These are phyloP conservation scores for Acrossocheilus wenchowensis DNA, from an alignment of 2,797 vertebrate genomes.

Conservation along the genomic window DNA sequence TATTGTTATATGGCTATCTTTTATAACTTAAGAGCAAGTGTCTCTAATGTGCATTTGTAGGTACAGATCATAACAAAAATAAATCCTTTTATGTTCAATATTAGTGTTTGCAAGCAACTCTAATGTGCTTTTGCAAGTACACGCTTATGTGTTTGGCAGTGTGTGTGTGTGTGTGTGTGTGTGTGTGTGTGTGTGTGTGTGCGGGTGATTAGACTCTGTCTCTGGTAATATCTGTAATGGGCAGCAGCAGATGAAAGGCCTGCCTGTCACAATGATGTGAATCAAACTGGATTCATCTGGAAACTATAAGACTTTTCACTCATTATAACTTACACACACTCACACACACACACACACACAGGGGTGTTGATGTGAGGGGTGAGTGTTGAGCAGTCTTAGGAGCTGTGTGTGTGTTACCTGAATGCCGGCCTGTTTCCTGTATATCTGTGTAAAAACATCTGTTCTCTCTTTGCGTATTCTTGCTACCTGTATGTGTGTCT, in stretches of 20 bases:
- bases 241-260: slow-evolving; percentile 84
- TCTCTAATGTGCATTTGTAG: not conserved
- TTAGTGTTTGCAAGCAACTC: not conserved
- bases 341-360: slow-evolving; percentile 51
- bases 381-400: slow-evolving; percentile 34
- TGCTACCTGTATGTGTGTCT: slow-evolving; percentile 54
- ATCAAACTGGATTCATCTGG: slow-evolving; percentile 83
- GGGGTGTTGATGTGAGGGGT: slow-evolving; percentile 35
- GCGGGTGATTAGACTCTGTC: slow-evolving; percentile 80
- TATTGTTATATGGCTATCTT: not conserved
- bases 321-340: slow-evolving; percentile 82
- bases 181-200: slow-evolving; percentile 59
- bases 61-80: not conserved
- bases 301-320: slow-evolving; percentile 83
- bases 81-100: not conserved
- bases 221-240: slow-evolving; percentile 82
- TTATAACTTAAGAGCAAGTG: not conserved
- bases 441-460: slow-evolving; percentile 50
- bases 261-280: slow-evolving; percentile 81
- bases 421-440: slow-evolving; percentile 39
- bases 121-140: slow-evolving; percentile 6
- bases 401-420: slow-evolving; percentile 39
- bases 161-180: slow-evolving; percentile 55
- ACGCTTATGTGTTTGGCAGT: not conserved
- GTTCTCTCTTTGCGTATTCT: slow-evolving; percentile 52